Evolutionary conservation across 2,797 vertebrate genomes (phyloP).

Genomic region (Tokudaia tokunoshimensis): DNA sequence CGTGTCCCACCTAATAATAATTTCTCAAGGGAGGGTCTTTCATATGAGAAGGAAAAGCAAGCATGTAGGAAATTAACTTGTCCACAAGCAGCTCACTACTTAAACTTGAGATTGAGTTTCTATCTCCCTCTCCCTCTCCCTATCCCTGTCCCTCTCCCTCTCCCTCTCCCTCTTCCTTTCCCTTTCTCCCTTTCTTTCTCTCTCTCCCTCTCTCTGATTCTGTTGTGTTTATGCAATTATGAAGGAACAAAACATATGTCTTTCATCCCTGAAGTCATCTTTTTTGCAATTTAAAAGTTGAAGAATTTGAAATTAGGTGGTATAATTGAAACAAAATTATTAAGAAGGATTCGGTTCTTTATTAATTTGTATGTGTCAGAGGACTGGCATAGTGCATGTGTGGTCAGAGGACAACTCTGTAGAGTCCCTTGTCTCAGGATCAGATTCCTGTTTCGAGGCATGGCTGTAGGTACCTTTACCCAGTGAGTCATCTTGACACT

Average conservation of each 20-base stretch:
- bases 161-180: too few relatives aligned
- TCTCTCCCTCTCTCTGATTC: not conserved
- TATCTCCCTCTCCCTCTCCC: too few relatives aligned
- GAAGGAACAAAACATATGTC: not conserved
- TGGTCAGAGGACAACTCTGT: not conserved
- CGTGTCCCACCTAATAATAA: not conserved
- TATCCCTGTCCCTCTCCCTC: too few relatives aligned
- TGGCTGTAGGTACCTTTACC: not conserved
- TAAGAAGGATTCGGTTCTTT: not conserved
- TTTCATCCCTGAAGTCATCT: not conserved
- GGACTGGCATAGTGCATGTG: too few relatives aligned
- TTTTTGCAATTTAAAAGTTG: not conserved
- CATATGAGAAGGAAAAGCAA: not conserved
- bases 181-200: too few relatives aligned
- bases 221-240: not conserved
- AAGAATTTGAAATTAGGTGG: slow-evolving; percentile 6
- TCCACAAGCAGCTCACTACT: not conserved
- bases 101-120: not conserved
- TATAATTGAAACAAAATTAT: not conserved
- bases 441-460: not conserved
- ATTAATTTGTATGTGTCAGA: not conserved
- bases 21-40: slow-evolving; percentile 28
- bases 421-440: not conserved
- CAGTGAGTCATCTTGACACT: not conserved
- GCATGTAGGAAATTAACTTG: slow-evolving; percentile 13